phyloP scores from a whole-genome alignment of 1,140 invertebrate genomes.

The Acromyrmex heyeri region DNA sequence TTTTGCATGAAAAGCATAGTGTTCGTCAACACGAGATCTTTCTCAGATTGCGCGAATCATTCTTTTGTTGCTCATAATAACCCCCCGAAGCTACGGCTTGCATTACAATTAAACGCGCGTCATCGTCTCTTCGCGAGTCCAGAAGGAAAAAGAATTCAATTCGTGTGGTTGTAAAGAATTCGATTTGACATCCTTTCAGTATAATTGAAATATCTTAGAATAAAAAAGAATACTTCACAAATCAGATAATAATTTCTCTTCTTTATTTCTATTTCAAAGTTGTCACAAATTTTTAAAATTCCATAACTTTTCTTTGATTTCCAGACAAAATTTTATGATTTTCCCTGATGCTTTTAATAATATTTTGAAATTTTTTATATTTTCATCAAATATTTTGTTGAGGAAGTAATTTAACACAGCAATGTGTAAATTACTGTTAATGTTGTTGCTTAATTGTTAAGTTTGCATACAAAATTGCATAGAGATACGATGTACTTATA shows the following conservation, averaged over 20 bases:
- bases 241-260: neutral
- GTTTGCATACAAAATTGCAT: too few relatives aligned
- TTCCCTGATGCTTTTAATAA: too few relatives aligned
- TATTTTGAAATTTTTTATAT: too few relatives aligned
- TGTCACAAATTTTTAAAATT: too few relatives aligned
- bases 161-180: neutral
- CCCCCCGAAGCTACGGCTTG: neutral
- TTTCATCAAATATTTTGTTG: too few relatives aligned
- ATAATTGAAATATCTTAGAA: neutral
- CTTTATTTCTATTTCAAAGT: neutral
- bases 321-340: too few relatives aligned
- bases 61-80: constrained; percentile 4
- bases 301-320: too few relatives aligned
- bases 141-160: neutral
- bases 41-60: neutral
- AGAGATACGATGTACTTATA: too few relatives aligned
- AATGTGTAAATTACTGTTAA: too few relatives aligned
- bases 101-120: constrained; percentile 16
- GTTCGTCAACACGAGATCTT: neutral
- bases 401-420: too few relatives aligned
- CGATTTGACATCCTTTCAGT: neutral
- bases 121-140: neutral
- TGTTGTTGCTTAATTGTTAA: too few relatives aligned
- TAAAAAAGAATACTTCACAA: neutral
- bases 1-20: constrained; percentile 13